These are phyloP conservation scores for Lamproptera curius DNA, from an alignment of 2,888 invertebrate genomes.

Conservation along the genomic window DNA sequence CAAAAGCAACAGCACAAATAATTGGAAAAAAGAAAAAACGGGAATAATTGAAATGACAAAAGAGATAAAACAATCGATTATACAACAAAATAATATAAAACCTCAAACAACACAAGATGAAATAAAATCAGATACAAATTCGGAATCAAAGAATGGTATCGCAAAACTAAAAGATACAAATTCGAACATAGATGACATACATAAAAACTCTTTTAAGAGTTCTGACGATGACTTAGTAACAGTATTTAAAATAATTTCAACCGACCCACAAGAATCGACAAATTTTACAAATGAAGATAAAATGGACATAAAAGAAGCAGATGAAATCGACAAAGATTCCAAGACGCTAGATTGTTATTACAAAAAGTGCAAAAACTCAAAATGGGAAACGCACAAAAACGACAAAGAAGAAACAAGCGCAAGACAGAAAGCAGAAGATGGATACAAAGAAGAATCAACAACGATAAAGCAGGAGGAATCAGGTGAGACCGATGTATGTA, in stretches of 20 bases:
- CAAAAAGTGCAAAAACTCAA: constrained; percentile 34
- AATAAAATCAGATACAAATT: too few species aligned
- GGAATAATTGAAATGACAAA: background rate
- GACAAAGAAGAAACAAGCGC: background rate
- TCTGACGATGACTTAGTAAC: constrained; percentile 20
- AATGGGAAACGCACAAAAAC: background rate
- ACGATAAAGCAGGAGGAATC: constrained; percentile 11
- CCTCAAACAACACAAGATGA: background rate
- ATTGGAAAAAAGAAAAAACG: too few species aligned
- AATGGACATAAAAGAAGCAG: background rate
- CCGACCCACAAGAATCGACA: background rate
- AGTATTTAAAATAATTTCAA: constrained; percentile 10
- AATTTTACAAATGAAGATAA: background rate
- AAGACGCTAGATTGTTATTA: constrained; percentile 31
- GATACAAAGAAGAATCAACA: constrained; percentile 15
- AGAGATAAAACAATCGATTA: background rate
- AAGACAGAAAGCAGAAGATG: background rate
- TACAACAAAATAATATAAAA: background rate
- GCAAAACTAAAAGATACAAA: too few species aligned
- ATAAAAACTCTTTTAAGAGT: too few species aligned
- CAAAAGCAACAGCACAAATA: background rate
- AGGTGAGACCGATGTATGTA: background rate
- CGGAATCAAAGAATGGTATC: too few species aligned
- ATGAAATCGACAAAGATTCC: constrained; percentile 11
- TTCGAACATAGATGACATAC: too few species aligned